A percentile compares a stretch with the other conserved stretches of the same genome.
phyloP scores from a whole-genome alignment of 2,797 vertebrate genomes.

The Spheniscus humboldti region DNA sequence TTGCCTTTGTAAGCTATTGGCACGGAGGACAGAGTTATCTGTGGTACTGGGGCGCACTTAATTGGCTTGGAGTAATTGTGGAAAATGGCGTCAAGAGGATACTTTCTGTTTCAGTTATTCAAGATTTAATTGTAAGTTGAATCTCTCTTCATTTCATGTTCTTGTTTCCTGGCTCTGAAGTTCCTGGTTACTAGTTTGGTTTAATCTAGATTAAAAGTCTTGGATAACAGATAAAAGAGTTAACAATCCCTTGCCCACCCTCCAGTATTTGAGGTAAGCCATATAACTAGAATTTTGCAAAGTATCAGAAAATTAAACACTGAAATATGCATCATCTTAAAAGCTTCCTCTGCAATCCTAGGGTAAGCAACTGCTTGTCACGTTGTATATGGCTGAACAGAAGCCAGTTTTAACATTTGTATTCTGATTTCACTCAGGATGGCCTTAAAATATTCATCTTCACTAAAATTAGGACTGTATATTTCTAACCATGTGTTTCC shows the following conservation, averaged over 20 bases:
- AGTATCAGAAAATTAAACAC: not conserved
- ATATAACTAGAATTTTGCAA: not conserved
- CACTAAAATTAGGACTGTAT: constrained; percentile 37
- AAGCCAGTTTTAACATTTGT: constrained; percentile 30
- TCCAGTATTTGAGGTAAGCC: not conserved
- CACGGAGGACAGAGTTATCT: constrained; percentile 92
- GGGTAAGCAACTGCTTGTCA: not conserved
- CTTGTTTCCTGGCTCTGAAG: not conserved
- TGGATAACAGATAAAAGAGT: not conserved
- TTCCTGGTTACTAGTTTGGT: not conserved
- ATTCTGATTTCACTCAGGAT: constrained; percentile 32
- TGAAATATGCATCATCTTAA: not conserved
- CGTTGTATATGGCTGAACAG: not conserved
- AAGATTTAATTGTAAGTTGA: constrained; percentile 80
- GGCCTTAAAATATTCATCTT: constrained; percentile 47
- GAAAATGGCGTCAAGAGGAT: constrained; percentile 81
- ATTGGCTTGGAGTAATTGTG: constrained; percentile 87
- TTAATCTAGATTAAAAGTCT: not conserved
- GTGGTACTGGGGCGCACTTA: constrained; percentile 90
- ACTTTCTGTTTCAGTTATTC: constrained; percentile 72
- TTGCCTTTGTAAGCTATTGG: constrained; percentile 94
- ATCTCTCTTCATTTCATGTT: not conserved
- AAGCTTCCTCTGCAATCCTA: not conserved
- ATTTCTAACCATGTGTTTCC: constrained; percentile 37
- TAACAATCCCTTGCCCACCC: not conserved